Evolutionary conservation across 2,113 vertebrate species (phyloP).

Genomic region (Hystrix cristata): DNA sequence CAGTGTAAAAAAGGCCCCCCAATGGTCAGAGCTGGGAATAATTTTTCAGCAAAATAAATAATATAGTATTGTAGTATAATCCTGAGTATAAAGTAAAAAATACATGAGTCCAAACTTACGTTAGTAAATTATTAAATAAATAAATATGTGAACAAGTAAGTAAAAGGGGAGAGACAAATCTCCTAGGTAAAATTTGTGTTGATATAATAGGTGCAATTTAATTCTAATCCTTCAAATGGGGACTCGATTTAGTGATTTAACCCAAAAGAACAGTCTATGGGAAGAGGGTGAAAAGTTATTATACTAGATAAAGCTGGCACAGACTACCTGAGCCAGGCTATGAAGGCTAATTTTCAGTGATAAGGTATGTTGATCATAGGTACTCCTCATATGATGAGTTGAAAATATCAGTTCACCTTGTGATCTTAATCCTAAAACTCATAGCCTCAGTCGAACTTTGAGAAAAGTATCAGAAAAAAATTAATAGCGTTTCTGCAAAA

Average conservation of each 20-base stretch:
- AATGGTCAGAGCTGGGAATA: not conserved
- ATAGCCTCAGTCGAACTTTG: not conserved
- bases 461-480: not conserved
- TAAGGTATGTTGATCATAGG: not conserved
- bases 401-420: not conserved
- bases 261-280: not conserved
- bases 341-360: not conserved
- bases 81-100: not conserved
- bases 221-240: not conserved
- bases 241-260: not conserved
- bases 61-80: not conserved
- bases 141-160: not conserved
- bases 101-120: not conserved
- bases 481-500: not conserved
- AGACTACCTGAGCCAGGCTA: not conserved
- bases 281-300: not conserved
- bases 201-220: not conserved
- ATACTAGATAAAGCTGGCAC: not conserved
- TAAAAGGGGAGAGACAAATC: not conserved
- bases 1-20: not conserved
- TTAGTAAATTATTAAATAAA: conserved; percentile 13
- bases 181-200: not conserved
- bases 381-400: not conserved
- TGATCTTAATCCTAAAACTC: not conserved
- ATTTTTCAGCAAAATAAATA: conserved; percentile 43